Evolutionary conservation across 2,113 vertebrate species (phyloP).

Genomic region (Neolamprologus kungweensis): DNA sequence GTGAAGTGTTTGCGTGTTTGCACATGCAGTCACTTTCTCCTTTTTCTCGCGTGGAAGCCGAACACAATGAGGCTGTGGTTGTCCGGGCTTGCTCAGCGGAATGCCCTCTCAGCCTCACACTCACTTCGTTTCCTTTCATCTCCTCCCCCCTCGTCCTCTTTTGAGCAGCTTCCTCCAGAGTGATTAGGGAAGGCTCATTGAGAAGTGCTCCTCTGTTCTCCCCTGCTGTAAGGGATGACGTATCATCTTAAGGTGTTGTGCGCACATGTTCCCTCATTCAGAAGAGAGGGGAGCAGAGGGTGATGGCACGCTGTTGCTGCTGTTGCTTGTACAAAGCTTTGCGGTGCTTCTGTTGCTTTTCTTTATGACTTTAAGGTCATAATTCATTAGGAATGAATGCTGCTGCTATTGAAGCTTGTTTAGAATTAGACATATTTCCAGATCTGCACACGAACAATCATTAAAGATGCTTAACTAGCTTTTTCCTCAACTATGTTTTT

Average conservation of each 20-base stretch:
- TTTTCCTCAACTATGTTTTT: background rate
- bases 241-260: constrained; percentile 24
- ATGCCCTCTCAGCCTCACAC: constrained; percentile 53
- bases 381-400: background rate
- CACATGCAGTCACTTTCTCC: constrained; percentile 44
- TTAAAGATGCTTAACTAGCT: background rate
- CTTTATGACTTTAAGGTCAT: background rate
- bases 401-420: background rate
- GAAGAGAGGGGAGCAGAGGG: background rate
- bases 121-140: constrained; percentile 58
- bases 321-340: background rate
- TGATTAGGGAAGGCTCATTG: constrained; percentile 52
- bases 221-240: constrained; percentile 24
- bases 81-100: constrained; percentile 63
- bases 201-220: constrained; percentile 35
- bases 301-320: background rate
- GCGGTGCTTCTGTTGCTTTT: background rate
- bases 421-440: background rate
- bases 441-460: background rate
- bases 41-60: constrained; percentile 15
- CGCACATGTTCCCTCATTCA: background rate
- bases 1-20: constrained; percentile 51
- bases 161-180: constrained; percentile 37
- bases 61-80: constrained; percentile 47
- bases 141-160: constrained; percentile 8